phyloP scores from a whole-genome alignment of 2,888 invertebrate species.

The Lepidocyrtoides sp. region DNA sequence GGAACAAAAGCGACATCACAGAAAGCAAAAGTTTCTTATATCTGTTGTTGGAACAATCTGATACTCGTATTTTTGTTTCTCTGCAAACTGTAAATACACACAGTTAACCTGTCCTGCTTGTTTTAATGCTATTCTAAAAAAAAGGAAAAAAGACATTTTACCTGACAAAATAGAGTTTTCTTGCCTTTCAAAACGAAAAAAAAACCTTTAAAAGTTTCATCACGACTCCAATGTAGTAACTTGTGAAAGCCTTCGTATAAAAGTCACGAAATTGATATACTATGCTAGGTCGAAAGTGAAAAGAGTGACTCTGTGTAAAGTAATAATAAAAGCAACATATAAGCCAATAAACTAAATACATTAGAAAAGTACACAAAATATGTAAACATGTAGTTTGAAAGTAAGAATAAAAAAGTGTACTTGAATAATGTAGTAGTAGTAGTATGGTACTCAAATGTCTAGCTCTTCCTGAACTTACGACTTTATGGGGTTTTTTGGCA shows the following conservation, averaged over 20 bases:
- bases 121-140: too few relatives aligned
- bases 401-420: background rate
- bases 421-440: background rate
- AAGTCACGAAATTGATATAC: too few relatives aligned
- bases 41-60: too few relatives aligned
- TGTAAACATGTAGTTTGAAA: background rate
- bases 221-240: too few relatives aligned
- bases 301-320: background rate
- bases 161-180: constrained; percentile 45
- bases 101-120: too few relatives aligned
- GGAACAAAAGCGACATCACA: too few relatives aligned
- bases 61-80: too few relatives aligned
- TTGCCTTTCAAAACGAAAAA: background rate
- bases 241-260: too few relatives aligned
- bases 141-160: background rate
- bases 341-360: constrained; percentile 43
- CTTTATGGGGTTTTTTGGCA: constrained; percentile 27
- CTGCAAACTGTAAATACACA: too few relatives aligned
- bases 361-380: constrained; percentile 17
- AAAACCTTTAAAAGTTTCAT: constrained; percentile 44
- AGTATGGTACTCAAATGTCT: background rate
- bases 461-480: background rate
- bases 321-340: constrained; percentile 55
- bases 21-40: too few relatives aligned
- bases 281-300: constrained; percentile 1